Evolutionary conservation across 2,888 invertebrate genomes (phyloP).

Genomic region (Epistrophe grossulariae): DNA sequence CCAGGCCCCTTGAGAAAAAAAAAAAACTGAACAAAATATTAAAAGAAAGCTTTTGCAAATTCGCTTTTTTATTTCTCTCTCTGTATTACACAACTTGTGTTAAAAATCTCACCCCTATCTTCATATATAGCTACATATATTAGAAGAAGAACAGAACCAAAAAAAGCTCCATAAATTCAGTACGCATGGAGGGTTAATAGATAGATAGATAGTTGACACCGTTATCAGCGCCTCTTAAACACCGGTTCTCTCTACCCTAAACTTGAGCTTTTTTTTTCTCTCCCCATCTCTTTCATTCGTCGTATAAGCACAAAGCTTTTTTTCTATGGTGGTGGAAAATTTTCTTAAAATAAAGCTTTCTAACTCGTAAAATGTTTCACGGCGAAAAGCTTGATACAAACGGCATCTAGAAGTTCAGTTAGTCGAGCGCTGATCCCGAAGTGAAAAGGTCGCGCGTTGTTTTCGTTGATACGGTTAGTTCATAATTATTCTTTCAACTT

Average conservation of each 20-base stretch:
- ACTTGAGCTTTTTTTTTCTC: conserved; percentile 12
- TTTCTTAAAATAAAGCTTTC: conserved; percentile 41
- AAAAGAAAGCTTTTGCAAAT: conserved; percentile 63
- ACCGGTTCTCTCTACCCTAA: conserved; percentile 53
- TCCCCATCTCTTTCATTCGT: conserved; percentile 15
- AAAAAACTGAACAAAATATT: background rate
- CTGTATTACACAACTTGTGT: conserved; percentile 66
- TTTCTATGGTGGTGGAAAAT: conserved; percentile 64
- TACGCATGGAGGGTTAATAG: conserved; percentile 47
- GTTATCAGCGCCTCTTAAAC: conserved; percentile 63
- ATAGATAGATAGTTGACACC: conserved; percentile 23
- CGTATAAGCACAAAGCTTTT: conserved; percentile 18
- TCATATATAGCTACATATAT: background rate
- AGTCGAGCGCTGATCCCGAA: conserved; percentile 80
- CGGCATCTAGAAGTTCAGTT: conserved; percentile 74
- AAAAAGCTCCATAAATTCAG: conserved; percentile 39
- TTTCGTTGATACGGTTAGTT: conserved; percentile 76
- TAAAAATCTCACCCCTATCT: conserved; percentile 64
- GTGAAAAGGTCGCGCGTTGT: conserved; percentile 78
- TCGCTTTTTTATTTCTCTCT: conserved; percentile 43
- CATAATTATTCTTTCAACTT: conserved; percentile 14
- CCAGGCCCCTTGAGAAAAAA: conserved; percentile 7
- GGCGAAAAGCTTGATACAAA: conserved; percentile 76
- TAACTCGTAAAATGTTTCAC: conserved; percentile 55
- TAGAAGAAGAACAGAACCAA: conserved; percentile 13